Conservation (phyloP, 2,888 invertebrate species). For the Digitonthophagus gazella region DNA sequence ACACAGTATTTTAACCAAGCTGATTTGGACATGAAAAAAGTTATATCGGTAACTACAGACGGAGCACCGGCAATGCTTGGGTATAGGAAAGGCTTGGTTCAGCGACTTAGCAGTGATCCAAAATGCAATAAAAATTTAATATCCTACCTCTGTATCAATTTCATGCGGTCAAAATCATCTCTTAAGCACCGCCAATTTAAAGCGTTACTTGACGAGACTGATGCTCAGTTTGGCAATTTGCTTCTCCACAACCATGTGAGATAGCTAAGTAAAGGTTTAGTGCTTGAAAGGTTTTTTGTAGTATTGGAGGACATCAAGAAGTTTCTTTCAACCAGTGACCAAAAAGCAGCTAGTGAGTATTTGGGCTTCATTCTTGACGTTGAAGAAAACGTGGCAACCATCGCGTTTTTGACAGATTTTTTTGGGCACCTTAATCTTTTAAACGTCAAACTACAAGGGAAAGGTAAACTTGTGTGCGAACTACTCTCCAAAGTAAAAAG, state of each 20-base stretch:
- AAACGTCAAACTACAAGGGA: neutral
- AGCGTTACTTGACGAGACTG: conserved; percentile 2
- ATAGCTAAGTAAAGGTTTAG: conserved; percentile 19
- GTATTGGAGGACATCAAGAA: conserved; percentile 1
- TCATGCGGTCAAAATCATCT: conserved; percentile 14
- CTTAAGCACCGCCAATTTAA: conserved; percentile 11
- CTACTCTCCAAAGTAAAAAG: neutral
- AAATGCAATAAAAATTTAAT: conserved; percentile 13
- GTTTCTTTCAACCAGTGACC: conserved; percentile 1
- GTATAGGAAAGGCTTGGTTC: conserved; percentile 6
- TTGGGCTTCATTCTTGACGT: conserved; percentile 15
- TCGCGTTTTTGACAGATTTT: conserved; percentile 6
- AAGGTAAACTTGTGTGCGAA: conserved; percentile 8
- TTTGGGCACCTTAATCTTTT: neutral
- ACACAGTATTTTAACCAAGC: too few species aligned
- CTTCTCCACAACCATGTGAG: conserved; percentile 17
- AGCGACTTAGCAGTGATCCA: neutral
- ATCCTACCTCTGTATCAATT: conserved; percentile 17
- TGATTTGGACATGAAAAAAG: too few species aligned
- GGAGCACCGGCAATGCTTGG: neutral
- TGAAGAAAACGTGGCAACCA: conserved; percentile 12
- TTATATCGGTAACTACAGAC: neutral
- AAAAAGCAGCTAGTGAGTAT: conserved; percentile 12
- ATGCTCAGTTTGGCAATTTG: conserved; percentile 17
- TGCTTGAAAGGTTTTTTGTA: conserved; percentile 10